Evolutionary conservation across 2,797 vertebrate genomes (phyloP), one percentile per base, ranked within the genome.

Genomic region (Simalia tracyae): DNA sequence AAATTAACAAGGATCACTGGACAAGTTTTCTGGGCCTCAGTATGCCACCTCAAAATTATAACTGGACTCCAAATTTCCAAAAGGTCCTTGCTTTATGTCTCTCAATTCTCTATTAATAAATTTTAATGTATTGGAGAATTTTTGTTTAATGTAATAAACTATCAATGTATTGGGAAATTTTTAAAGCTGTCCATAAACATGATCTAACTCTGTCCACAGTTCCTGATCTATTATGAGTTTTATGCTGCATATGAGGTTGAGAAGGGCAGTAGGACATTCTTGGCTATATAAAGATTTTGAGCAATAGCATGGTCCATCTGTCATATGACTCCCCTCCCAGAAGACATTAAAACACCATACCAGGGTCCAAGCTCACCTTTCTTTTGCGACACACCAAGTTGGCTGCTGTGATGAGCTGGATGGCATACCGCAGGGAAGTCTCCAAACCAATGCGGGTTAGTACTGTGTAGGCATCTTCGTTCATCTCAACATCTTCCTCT

Each of bases 401-500:
- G 22, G 99, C 99, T 0, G 98, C 98, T 0, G 98, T 99, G 97
- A 99, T 99, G 91, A 99, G 98, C 97, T 99, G 99, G 93, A 99
- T 99, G 91, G 99, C 98, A 2, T 99, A 99, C 36, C 99, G 98
- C 86, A 99, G 98, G 0, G 99, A 99, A 0, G 99, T 99, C 96
- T 99, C 99, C 97, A 98, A 97, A 66, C 98, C 99, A 0, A 99
- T 99, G n/a, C 99, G 98, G 0, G 99, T 99, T 93, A 99, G 97
- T 91, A 99, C 98, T 0, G 98, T 98, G 96, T 98, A 98, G 61
- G 99, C 99, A 10, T 99, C 99, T 59, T 99, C 99, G 0, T 98
- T 98, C 97, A 99, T 98, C 96, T 99, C 99, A 81, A 99, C 99
- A 0, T 99, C 99, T 92, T 99, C 99, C 94, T 99, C 99, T 94